Percentiles rank a stretch among this genome's conserved stretches.
Conservation (phyloP, 1,140 invertebrate species). For the Portunus trituberculatus region DNA sequence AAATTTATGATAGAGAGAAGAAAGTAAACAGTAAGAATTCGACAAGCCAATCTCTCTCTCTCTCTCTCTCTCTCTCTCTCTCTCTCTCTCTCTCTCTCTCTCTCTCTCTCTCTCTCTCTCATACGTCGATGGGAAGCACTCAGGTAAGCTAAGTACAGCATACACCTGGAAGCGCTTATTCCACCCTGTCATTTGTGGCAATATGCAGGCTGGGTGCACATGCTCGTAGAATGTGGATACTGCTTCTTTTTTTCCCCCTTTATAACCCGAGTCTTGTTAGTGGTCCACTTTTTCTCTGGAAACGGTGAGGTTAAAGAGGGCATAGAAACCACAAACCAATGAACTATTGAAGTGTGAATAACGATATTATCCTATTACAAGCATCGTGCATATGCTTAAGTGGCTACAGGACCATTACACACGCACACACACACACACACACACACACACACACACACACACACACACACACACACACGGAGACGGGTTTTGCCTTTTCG, state of each 20-base stretch:
- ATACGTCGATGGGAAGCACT: neutral
- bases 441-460: slow-evolving; percentile 11
- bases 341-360: neutral
- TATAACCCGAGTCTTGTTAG: neutral
- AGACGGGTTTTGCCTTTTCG: no score
- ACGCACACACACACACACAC: neutral
- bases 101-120: slow-evolving; percentile 20
- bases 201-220: neutral
- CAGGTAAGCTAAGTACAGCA: neutral
- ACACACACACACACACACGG: neutral
- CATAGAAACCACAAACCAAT: neutral
- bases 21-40: no score
- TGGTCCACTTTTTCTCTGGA: neutral
- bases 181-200: neutral
- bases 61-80: slow-evolving; percentile 17
- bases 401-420: neutral
- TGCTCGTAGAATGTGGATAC: neutral
- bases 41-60: slow-evolving; percentile 20
- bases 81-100: slow-evolving; percentile 1
- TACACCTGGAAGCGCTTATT: neutral
- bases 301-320: neutral
- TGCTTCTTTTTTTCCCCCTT: neutral
- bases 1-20: no score
- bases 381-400: neutral
- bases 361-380: neutral